These are phyloP conservation scores for Rhimphoctona megacephalus DNA, from an alignment of 2,888 invertebrate genomes.

Conservation along the genomic window DNA sequence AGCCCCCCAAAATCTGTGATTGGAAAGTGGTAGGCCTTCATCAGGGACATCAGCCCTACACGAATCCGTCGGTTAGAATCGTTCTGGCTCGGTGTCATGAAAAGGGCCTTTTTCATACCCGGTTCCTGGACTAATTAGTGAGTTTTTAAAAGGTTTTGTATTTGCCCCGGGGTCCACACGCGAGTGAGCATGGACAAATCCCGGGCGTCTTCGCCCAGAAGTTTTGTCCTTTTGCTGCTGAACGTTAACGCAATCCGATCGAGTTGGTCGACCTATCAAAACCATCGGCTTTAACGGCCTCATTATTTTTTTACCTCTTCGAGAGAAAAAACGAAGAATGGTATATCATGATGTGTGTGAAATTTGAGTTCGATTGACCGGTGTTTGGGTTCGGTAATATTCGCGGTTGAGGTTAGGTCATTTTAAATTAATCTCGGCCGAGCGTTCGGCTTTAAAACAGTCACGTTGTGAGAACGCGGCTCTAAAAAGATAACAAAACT, in stretches of 20 bases:
- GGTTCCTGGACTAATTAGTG: too few species aligned
- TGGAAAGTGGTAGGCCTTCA: too few species aligned
- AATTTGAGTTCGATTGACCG: conserved; percentile 57
- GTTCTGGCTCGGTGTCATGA: too few species aligned
- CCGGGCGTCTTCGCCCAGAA: not conserved
- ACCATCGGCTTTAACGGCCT: conserved; percentile 15
- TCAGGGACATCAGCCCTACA: too few species aligned
- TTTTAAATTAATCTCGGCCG: conserved; percentile 1
- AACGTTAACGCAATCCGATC: conserved; percentile 2
- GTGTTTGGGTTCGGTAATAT: conserved; percentile 15
- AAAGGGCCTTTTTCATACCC: too few species aligned
- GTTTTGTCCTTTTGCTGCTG: conserved; percentile 25
- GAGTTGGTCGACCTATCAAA: conserved; percentile 69
- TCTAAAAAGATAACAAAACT: not conserved
- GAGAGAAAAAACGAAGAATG: not conserved
- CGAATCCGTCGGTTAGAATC: too few species aligned
- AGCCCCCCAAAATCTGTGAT: too few species aligned
- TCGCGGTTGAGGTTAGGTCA: conserved; percentile 1
- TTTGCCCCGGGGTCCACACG: conserved; percentile 15
- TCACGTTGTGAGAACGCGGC: not conserved
- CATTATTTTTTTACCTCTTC: not conserved
- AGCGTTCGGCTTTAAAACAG: not conserved
- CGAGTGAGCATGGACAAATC: conserved; percentile 14
- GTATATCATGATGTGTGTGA: conserved; percentile 12
- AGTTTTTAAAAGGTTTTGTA: conserved; percentile 70